Evolutionary conservation across 1,140 invertebrate species (phyloP), one percentile per base, ranked within the genome.

Genomic region (Drosophila ambigua): DNA sequence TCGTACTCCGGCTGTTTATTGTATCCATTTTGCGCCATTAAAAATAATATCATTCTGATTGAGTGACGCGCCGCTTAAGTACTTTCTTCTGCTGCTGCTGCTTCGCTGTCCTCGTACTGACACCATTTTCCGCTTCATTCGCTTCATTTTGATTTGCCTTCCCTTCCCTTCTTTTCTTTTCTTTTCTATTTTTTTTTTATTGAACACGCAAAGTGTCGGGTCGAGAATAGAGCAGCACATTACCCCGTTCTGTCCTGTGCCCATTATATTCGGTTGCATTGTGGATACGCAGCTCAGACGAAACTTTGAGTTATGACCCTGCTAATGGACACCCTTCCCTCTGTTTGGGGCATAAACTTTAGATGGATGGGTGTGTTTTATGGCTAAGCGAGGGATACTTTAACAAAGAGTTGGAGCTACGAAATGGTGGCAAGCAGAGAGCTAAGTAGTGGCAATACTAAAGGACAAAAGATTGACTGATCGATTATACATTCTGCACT

Each of bases 41-140:
- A 88, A 88, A 88, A 89, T 88, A 88, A 89, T 88, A 88, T 88
- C 79, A 79, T 83, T 88, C 61, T 89, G 84, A 88, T 88, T 88
- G 83, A 89, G 76, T 88, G 83, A 89, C 83, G 83, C 83, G 79
- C 72, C 84, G 83, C 63, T 88, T 88, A 83, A 88, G 83, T 88
- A 88, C 83, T 88, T 83, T 79, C 76, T 59, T 20, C 20, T 20
- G 1, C 20, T 20, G 1, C 0, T 16, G 0, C 20, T 20, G 1
- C 20, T 20, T 69, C 68, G 53, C 88, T 82, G 72, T 77, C 67
- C 79, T 83, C 75, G 79, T 82, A 71, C 84, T 89, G 83, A 88
- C 83, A 88, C 83, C 65, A 63, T 88, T 88, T 75, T 83, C 68
- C 83, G 77, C 48, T 45, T 26, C 16, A 43, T 15, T 50, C 50